These are phyloP conservation scores for Horisme vitalbata DNA, from an alignment of 2,888 invertebrate species.

Conservation along the genomic window DNA sequence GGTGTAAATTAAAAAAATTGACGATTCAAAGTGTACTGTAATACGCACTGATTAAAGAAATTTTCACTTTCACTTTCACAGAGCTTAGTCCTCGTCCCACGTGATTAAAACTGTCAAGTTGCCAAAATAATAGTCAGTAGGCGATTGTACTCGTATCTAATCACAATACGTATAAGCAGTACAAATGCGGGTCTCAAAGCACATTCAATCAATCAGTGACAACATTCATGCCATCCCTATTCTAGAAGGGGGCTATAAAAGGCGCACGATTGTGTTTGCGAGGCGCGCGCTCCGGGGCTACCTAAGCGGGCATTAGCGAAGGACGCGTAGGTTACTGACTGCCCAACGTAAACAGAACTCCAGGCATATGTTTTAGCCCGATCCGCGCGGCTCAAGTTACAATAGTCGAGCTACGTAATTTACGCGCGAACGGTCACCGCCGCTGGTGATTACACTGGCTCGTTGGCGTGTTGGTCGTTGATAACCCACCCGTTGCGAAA, in stretches of 20 bases:
- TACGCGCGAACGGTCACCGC: slow-evolving; percentile 79
- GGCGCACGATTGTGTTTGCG: slow-evolving; percentile 70
- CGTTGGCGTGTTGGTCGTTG: slow-evolving; percentile 66
- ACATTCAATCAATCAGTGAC: slow-evolving; percentile 63
- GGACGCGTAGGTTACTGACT: slow-evolving; percentile 64
- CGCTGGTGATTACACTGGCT: slow-evolving; percentile 73
- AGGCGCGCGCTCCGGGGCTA: slow-evolving; percentile 61
- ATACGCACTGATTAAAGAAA: no score
- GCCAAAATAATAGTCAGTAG: slow-evolving; percentile 6
- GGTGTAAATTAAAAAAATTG: no score
- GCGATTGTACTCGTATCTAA: slow-evolving; percentile 7
- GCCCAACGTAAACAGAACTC: slow-evolving; percentile 51
- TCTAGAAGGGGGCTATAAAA: slow-evolving; percentile 60
- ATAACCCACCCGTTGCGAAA: slow-evolving; percentile 61
- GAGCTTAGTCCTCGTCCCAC: slow-evolving; percentile 1
- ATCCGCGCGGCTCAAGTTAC: slow-evolving; percentile 42
- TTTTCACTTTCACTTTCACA: no score
- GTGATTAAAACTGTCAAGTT: slow-evolving; percentile 15
- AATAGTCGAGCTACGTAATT: slow-evolving; percentile 63
- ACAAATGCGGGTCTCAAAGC: slow-evolving; percentile 25
- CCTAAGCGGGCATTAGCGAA: slow-evolving; percentile 76
- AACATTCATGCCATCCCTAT: slow-evolving; percentile 54
- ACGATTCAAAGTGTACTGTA: no score
- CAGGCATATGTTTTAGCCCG: slow-evolving; percentile 21
- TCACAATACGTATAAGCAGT: slow-evolving; percentile 7